Evolutionary conservation across 64 coral and sea anemone genomes (phyloP), one percentile per base, ranked within the genome.

Genomic region (Porites australiensis): DNA sequence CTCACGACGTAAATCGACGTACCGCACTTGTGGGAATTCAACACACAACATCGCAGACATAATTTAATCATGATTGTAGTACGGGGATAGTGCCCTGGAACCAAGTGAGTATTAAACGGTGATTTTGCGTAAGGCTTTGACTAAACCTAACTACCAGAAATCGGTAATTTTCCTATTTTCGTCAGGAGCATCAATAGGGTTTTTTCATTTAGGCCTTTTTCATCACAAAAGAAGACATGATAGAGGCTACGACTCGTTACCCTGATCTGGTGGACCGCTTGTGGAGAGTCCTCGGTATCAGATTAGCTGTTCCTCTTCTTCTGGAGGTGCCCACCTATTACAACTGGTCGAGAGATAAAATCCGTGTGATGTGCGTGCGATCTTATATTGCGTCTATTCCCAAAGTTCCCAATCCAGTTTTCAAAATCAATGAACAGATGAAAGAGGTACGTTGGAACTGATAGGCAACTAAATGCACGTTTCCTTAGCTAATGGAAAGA

Each of bases 301-400:
- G 98, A 70, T 91, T 99, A 19, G 98, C 98, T 44, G 98, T 99
- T 4, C 98, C 98, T 18, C 91, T 99, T 6, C 88, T 99, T 0
- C 81, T 99, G 94, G 91, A 93, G 27, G 79, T 93, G 53, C 93
- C 90, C 8, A 78, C 77, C 43, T 99, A 99, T 60, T 86, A 94
- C 22, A 95, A 88, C 77, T 99, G 98, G 98, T 96, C 94, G 15
- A 96, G 96, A 44, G 98, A 99, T 58, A 96, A 89, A 44, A 94
- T 99, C 14, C 53, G 98, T 13, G 68, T 99, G 13, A 96, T 99
- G 91, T 99, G 98, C 54, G 98, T 96, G 64, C 88, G 92, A 16
- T 99, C 98, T 11, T 90, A 75, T 69, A 90, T 99, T 13, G 94
- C 84, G 0, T 86, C 60, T 47, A 77, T 93, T 14, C 87, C 96